A percentile compares a stretch with the other conserved stretches of the same genome.
These are phyloP conservation scores for Brachyptera putata DNA, from an alignment of 2,888 invertebrate genomes.

Conservation along the genomic window DNA sequence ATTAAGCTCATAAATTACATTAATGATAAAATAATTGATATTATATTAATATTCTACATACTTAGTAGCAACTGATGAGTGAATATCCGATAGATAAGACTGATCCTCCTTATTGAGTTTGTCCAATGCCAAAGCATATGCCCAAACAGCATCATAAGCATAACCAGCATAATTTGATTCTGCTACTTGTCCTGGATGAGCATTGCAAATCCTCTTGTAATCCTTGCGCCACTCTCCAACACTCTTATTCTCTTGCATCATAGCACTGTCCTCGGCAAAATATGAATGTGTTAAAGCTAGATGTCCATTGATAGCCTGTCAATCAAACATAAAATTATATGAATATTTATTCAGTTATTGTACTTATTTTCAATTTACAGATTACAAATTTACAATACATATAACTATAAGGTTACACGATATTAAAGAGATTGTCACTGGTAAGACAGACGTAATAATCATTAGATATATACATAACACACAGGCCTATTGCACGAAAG, in stretches of 20 bases:
- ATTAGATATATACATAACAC: no score
- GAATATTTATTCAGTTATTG: no score
- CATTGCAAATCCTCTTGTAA: slow-evolving; percentile 43
- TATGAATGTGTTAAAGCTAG: slow-evolving; percentile 65
- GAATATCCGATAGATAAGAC: slow-evolving; percentile 52
- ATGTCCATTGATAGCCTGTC: slow-evolving; percentile 65
- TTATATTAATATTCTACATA: slow-evolving; percentile 41
- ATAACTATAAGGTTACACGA: no score
- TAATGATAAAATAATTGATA: slow-evolving; percentile 1
- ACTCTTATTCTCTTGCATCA: slow-evolving; percentile 62
- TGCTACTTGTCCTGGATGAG: slow-evolving; percentile 36
- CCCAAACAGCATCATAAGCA: slow-evolving; percentile 80
- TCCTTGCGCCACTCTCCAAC: slow-evolving; percentile 58
- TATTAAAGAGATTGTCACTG: no score
- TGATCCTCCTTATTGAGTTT: slow-evolving; percentile 58
- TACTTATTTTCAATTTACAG: no score
- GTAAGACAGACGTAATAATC: no score
- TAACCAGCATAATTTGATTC: slow-evolving; percentile 66
- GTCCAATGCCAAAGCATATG: slow-evolving; percentile 67
- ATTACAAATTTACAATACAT: no score
- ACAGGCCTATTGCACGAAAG: no score
- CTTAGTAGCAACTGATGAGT: slow-evolving; percentile 51
- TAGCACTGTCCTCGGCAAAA: slow-evolving; percentile 55
- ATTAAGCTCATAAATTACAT: no score
- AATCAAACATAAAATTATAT: no score